A percentile compares a stretch with the other conserved stretches of the same genome.
Conservation (phyloP, 2,113 vertebrate species). For the Suncus etruscus region DNA sequence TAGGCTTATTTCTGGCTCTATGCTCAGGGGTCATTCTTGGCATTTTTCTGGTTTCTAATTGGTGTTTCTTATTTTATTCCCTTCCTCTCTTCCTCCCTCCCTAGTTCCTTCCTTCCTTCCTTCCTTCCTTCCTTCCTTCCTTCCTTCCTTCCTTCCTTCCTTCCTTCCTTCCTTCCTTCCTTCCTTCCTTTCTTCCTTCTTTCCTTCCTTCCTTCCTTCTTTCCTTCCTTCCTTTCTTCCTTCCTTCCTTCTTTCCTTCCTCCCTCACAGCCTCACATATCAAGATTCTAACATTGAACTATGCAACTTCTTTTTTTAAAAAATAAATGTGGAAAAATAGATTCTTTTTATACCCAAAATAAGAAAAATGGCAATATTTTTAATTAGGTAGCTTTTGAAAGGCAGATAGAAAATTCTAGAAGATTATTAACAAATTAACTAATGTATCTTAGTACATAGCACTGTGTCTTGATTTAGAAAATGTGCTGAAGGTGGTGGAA, state of each 20-base stretch:
- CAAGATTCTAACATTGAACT: too few relatives aligned
- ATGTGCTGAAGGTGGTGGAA: not conserved
- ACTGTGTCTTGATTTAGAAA: not conserved
- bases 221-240: not conserved
- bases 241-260: not conserved
- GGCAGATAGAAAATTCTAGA: not conserved
- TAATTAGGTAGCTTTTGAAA: conserved; percentile 41
- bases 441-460: not conserved
- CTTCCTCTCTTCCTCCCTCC: too few relatives aligned
- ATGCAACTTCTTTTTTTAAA: not conserved
- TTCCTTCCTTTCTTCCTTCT: too few relatives aligned
- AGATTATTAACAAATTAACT: conserved; percentile 10
- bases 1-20: too few relatives aligned
- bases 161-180: too few relatives aligned
- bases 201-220: too few relatives aligned
- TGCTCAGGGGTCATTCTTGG: too few relatives aligned
- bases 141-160: too few relatives aligned
- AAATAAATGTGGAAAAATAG: not conserved
- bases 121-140: too few relatives aligned
- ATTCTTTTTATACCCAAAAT: conserved; percentile 49
- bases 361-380: conserved; percentile 49
- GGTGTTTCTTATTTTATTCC: too few relatives aligned
- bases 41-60: too few relatives aligned
- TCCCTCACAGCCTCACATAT: not conserved
- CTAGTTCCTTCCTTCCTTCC: too few relatives aligned